Conservation (phyloP, 2,888 invertebrate genomes). For the Lymantria monacha region DNA sequence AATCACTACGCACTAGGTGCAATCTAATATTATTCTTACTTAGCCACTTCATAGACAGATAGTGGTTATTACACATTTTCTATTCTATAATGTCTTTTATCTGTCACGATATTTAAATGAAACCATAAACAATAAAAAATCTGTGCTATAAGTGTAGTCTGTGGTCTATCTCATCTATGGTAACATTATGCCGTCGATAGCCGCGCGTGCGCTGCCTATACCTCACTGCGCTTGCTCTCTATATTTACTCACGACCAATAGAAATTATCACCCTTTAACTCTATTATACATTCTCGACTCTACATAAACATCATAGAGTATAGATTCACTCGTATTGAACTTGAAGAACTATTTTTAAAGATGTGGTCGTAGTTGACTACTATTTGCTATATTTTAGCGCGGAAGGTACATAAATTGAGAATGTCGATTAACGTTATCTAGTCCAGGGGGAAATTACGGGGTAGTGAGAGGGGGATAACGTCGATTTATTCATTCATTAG, state of each 20-base stretch:
- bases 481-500: slow-evolving; percentile 77
- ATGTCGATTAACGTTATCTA: slow-evolving; percentile 70
- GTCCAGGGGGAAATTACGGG: slow-evolving; percentile 44
- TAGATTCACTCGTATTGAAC: slow-evolving; percentile 17
- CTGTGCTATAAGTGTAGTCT: slow-evolving; percentile 6
- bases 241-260: slow-evolving; percentile 62
- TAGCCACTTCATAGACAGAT: too few species aligned
- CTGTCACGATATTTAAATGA: too few species aligned
- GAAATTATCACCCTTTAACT: slow-evolving; percentile 48
- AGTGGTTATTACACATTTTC: too few species aligned
- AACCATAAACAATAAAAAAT: too few species aligned
- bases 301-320: slow-evolving; percentile 21
- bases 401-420: slow-evolving; percentile 61
- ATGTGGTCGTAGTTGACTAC: slow-evolving; percentile 48
- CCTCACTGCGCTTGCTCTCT: slow-evolving; percentile 70
- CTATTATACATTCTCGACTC: slow-evolving; percentile 26
- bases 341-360: slow-evolving; percentile 27
- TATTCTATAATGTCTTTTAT: too few species aligned
- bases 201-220: slow-evolving; percentile 61
- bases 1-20: too few species aligned
- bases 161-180: slow-evolving; percentile 46
- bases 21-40: too few species aligned
- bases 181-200: slow-evolving; percentile 42
- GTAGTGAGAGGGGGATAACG: slow-evolving; percentile 43
- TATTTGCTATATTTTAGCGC: slow-evolving; percentile 58